Percentiles rank a stretch among this genome's conserved stretches.
phyloP scores from a whole-genome alignment of 2,113 vertebrate species.

The Boleophthalmus pectinirostris region DNA sequence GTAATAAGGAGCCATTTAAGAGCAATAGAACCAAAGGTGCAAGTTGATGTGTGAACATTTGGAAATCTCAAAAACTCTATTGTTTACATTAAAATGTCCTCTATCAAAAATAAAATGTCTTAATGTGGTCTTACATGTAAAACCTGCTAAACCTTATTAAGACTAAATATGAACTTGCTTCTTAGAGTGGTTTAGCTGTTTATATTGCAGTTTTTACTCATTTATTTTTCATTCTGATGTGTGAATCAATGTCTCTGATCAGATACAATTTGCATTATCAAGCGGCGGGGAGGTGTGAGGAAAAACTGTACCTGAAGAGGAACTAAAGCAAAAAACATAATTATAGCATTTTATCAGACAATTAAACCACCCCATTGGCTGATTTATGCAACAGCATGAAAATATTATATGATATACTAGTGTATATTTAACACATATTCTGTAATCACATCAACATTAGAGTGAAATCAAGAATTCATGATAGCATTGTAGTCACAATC shows the following conservation, averaged over 20 bases:
- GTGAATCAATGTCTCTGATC: slow-evolving; percentile 29
- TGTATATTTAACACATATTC: background rate
- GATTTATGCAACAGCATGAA: too few species aligned
- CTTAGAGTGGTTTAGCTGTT: too few species aligned
- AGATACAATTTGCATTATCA: background rate
- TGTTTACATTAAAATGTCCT: background rate
- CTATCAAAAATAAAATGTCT: too few species aligned
- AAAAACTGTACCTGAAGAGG: background rate
- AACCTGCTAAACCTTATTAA: too few species aligned
- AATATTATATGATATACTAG: background rate
- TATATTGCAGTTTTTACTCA: too few species aligned
- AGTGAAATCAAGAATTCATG: background rate
- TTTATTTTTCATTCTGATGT: too few species aligned
- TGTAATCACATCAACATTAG: too few species aligned
- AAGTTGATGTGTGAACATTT: background rate
- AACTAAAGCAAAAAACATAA: slow-evolving; percentile 6
- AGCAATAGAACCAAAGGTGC: background rate
- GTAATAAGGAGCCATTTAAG: background rate
- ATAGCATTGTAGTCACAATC: background rate
- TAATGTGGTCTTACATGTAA: too few species aligned
- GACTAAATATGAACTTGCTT: too few species aligned
- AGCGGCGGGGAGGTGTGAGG: background rate
- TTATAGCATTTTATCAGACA: background rate
- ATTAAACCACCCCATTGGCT: background rate
- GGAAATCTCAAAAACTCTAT: background rate